Evolutionary conservation across 2,113 vertebrate species (phyloP), one percentile per base, ranked within the genome.

Genomic region (Nestor notabilis): DNA sequence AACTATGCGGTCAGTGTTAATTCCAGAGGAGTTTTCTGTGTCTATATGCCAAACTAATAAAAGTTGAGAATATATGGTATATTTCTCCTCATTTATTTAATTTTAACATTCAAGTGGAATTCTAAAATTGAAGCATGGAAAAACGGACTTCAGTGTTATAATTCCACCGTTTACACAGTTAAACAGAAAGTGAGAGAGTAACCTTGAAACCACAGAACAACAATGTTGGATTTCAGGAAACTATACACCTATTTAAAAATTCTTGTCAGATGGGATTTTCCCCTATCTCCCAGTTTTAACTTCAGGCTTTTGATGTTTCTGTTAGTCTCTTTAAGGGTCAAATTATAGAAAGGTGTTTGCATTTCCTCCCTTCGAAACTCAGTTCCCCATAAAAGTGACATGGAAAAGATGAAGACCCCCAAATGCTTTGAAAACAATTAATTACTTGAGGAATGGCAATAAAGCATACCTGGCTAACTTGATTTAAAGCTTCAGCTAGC

Each of bases 401-500:
- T 2, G 29, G 31, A 20, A 80, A 66, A 93, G 53, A 61, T 43
- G 19, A 88, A 87, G 75, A 3, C 11, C 29, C 39, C 5, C 2
- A 46, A 70, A 31, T 37, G 25, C 29, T 84, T 65, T 25, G 29
- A 53, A 74, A 91, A 61, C 13, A 69, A 61, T 4, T 7, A 41
- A 65, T 35, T 72, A 60, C 19, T 61, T 72, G 71, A 63, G 8
- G 74, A 79, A 64, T 5, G 14, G n/a, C 65, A 82, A 64, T 21
- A 58, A 89, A 66, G 10, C 96, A 39, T 94, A 99, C 99, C 98
- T 99, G 98, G 97, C 98, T 99, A 94, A 99, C 99, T 99, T 99
- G 99, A 96, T 96, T 99, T 66, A 99, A 98, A 29, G 99, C 99
- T 97, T 99, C 99, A 13, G 99, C 99, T 94, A 99, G 97, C 55